Base-by-base conservation (phyloP, 1,140 invertebrate species). In the Calliopsis andreniformis region DNA sequence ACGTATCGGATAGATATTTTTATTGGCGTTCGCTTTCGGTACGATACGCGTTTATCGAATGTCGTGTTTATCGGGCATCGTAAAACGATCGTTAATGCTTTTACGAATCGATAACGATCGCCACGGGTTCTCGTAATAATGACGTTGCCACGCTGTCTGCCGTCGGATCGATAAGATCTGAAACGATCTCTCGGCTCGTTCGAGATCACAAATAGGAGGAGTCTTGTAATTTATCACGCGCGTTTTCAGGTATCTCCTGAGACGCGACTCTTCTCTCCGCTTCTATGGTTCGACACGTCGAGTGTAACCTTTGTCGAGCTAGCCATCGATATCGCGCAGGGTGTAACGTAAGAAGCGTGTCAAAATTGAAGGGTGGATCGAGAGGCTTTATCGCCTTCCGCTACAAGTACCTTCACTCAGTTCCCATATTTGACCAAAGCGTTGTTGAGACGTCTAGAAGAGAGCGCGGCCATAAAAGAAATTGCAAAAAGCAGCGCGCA, bases 41-140 rank as follows among this genome's bases (percentile, higher is more conserved):
- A 56, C 47, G 32, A 39, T 43, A 43, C 45, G 71, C 66, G n/a
- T 77, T 82, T 71, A 67, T 42, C n/a, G 51, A 25, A 28, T 53
- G 66, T 71, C 73, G 47, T 32, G 61, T 64, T 78, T 73, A 51
- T 49, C 56, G 75, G 20, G 14, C 55, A 58, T 82, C 79, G 58
- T 82, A 78, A 82, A 82, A 82, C 70, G 75, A 63, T 42, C 68
- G 66, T 83, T 82, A 83, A 83, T 70, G 64, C 64, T 82, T 82
- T 82, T 75, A 83, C 71, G 76, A 82, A 82, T 75, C 80, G 80
- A 83, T 83, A 82, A 83, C 63, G 56, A 78, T 82, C 76, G 20
- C 64, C 64, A 75, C 63, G 69, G 71, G 56, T 78, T 70, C 73
- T 61, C 32, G 75, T 71, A 82, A 82, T 82, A 72, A 82, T 64